These are phyloP conservation scores for Ametastegia equiseti DNA, from an alignment of 2,888 invertebrate genomes.

Conservation along the genomic window DNA sequence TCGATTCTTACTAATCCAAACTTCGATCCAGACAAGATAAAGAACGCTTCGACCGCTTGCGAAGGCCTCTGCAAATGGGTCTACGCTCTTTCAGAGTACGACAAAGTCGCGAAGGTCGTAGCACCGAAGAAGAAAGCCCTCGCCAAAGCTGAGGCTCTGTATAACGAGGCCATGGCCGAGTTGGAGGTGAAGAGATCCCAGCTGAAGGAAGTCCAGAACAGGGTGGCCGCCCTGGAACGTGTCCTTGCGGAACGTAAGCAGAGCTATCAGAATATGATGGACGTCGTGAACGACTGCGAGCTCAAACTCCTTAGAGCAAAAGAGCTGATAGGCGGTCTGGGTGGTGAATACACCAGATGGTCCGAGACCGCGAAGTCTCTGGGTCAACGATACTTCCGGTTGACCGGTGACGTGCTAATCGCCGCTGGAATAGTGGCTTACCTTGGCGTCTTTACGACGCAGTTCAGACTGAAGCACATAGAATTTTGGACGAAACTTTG, in stretches of 20 bases:
- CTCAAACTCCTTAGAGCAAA: slow-evolving; percentile 93
- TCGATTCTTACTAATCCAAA: slow-evolving; percentile 90
- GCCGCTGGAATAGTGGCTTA: slow-evolving; percentile 94
- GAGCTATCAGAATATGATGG: slow-evolving; percentile 86
- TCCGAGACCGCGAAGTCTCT: slow-evolving; percentile 85
- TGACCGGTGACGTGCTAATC: slow-evolving; percentile 91
- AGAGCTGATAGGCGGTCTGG: slow-evolving; percentile 93
- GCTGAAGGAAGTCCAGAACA: slow-evolving; percentile 82
- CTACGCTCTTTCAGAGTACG: slow-evolving; percentile 95
- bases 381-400: slow-evolving; percentile 83
- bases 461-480: slow-evolving; percentile 85
- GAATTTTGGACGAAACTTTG: slow-evolving; percentile 86
- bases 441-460: slow-evolving; percentile 90
- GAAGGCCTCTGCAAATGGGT: slow-evolving; percentile 97
- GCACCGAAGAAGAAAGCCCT: slow-evolving; percentile 96
- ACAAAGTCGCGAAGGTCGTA: slow-evolving; percentile 93
- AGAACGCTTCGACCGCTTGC: slow-evolving; percentile 91
- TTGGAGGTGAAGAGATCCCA: slow-evolving; percentile 88
- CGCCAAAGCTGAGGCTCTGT: slow-evolving; percentile 90
- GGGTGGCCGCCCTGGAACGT: slow-evolving; percentile 85
- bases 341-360: slow-evolving; percentile 95
- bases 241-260: slow-evolving; percentile 82
- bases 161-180: slow-evolving; percentile 85
- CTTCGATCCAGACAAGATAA: slow-evolving; percentile 95
- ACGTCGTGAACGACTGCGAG: slow-evolving; percentile 91